Evolutionary conservation across 1,140 invertebrate genomes (phyloP).

Genomic region (Brachionus rotundiformis): DNA sequence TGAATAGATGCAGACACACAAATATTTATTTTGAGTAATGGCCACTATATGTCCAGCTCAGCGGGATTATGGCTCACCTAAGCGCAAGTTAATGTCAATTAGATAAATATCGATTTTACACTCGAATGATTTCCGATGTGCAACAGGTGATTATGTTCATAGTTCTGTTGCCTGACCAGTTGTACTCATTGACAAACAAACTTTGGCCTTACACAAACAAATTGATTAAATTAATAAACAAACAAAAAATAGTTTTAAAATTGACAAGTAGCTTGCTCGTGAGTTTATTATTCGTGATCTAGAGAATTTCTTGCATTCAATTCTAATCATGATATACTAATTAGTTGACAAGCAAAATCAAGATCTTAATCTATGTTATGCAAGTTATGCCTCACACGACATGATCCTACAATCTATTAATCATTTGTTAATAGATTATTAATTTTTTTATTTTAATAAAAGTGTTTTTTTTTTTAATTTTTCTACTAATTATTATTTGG

Average conservation of each 20-base stretch:
- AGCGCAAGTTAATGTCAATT: not conserved
- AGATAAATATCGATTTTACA: slow-evolving; percentile 20
- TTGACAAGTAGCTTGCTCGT: not conserved
- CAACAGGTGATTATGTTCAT: not conserved
- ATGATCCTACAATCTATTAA: not conserved
- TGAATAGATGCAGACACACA: not conserved
- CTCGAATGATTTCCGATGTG: not conserved
- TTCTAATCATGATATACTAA: slow-evolving; percentile 7
- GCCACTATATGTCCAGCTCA: not conserved
- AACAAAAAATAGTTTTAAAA: not conserved
- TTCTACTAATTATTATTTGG: no score
- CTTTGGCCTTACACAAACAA: not conserved
- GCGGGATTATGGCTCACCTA: not conserved
- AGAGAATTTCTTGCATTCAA: not conserved
- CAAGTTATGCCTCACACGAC: not conserved
- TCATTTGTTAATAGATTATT: not conserved
- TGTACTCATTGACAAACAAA: slow-evolving; percentile 7
- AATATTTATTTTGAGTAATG: not conserved
- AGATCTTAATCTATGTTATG: slow-evolving; percentile 9
- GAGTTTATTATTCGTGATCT: not conserved
- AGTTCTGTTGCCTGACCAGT: not conserved
- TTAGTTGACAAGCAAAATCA: slow-evolving; percentile 14
- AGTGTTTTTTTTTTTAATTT: no score
- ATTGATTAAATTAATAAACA: slow-evolving; percentile 13
- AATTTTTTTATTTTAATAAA: no score